A percentile compares a stretch with the other conserved stretches of the same genome.
Conservation (phyloP, 2,888 invertebrate species). For the Oscheius sp. region DNA sequence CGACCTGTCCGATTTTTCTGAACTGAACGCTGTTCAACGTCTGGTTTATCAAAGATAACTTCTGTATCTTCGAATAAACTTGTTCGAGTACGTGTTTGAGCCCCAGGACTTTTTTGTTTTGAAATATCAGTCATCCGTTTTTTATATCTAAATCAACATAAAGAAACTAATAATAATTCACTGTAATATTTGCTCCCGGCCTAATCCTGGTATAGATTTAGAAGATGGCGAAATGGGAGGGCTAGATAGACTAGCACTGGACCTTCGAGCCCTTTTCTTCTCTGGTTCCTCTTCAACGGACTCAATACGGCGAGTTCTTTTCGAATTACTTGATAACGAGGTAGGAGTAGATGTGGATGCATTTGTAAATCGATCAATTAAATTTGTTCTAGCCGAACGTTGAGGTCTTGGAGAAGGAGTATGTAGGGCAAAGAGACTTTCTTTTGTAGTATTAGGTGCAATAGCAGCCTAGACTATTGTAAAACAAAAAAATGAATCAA, state of each 20-base stretch:
- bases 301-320: background rate
- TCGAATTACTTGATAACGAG: background rate
- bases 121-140: slow-evolving; percentile 23
- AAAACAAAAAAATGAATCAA: background rate
- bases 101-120: background rate
- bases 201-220: slow-evolving; percentile 7
- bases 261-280: slow-evolving; percentile 6
- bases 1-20: slow-evolving; percentile 32
- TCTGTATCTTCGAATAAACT: slow-evolving; percentile 26
- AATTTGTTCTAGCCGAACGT: slow-evolving; percentile 26
- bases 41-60: background rate
- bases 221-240: background rate
- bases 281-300: background rate
- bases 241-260: background rate
- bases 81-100: background rate
- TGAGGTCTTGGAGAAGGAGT: slow-evolving; percentile 26
- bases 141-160: slow-evolving; percentile 19
- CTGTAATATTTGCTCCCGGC: slow-evolving; percentile 6
- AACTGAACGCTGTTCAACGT: slow-evolving; percentile 4
- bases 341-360: background rate
- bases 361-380: slow-evolving; percentile 21
- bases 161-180: background rate
- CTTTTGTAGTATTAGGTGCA: slow-evolving; percentile 7
- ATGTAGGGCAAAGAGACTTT: slow-evolving; percentile 16
- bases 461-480: slow-evolving; percentile 2